Base-by-base conservation (phyloP, 2,888 invertebrate genomes). In the Lepidocyrtoides sp. region DNA sequence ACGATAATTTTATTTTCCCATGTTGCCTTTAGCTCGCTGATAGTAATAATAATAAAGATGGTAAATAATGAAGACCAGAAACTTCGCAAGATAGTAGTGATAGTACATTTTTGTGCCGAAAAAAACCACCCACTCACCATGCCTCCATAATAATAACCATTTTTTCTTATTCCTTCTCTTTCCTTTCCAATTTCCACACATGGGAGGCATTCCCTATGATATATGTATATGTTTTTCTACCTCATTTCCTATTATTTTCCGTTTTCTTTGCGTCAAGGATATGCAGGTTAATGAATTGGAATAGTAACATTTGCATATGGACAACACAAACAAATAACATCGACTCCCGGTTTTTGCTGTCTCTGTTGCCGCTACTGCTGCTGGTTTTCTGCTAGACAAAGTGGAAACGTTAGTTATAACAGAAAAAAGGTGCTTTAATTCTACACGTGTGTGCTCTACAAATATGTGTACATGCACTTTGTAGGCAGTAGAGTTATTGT, bases 241-340 rank as follows among this genome's bases (percentile, higher is more conserved):
- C 36, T 69, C 69, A 36, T 77, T 77, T 29, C 77, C 77, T 48
- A 48, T 44, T 29, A 48, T 23, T 41, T 77, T 12, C 51, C 48
- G 1, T 77, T 48, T 23, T 26, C 48, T 44, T 51, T 29, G 23
- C 69, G 32, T 69, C 17, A 2, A n/a, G 36, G 36, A 48, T 48
- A 77, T 77, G 29, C 48, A 29, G 69, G 69, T 69, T 36, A 69
- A 69, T 36, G 69, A 69, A 77, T 77, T n/a, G n/a, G n/a, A 23
- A 48, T n/a, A 20, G 23, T 41, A 72, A 1, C 8, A 36, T 32
- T 29, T 29, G n/a, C n/a, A n/a, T n/a, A n/a, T n/a, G n/a, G n/a
- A n/a, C n/a, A n/a, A n/a, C n/a, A n/a, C n/a, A n/a, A n/a, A n/a
- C n/a, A n/a, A n/a, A n/a, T n/a, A n/a, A 29, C 23, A 36, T 72